phyloP scores from a whole-genome alignment of 2,797 vertebrate species.

The Betta splendens region DNA sequence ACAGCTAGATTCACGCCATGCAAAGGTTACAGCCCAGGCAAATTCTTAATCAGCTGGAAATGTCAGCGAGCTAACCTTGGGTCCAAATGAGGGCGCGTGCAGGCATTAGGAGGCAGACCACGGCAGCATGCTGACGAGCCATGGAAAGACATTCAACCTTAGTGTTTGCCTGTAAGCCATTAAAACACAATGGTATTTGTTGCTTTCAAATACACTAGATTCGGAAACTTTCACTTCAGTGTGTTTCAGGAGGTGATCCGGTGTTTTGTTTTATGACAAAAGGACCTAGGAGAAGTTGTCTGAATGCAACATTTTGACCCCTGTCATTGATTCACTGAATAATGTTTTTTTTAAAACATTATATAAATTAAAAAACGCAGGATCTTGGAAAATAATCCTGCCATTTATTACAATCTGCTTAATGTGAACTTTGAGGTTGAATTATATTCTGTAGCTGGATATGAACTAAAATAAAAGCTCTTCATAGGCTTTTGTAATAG shows the following conservation, averaged over 20 bases:
- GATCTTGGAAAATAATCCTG: no score
- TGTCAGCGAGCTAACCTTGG: conserved; percentile 75
- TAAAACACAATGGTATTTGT: neutral
- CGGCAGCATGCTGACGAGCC: conserved; percentile 49
- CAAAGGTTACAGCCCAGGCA: conserved; percentile 76
- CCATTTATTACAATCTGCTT: no score
- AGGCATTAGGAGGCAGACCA: conserved; percentile 52
- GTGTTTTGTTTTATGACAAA: no score
- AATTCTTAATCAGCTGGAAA: conserved; percentile 82
- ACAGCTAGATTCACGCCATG: conserved; percentile 65
- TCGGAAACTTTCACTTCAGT: neutral
- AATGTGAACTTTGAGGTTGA: no score
- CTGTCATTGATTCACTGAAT: neutral
- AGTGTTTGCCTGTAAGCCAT: conserved; percentile 16
- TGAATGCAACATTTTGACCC: no score
- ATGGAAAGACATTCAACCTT: conserved; percentile 25
- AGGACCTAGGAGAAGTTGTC: no score
- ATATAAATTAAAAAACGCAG: no score
- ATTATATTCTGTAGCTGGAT: no score
- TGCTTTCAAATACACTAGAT: neutral
- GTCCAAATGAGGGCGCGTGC: conserved; percentile 67
- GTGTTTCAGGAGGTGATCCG: neutral
- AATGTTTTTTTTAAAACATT: no score
- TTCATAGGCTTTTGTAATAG: no score
- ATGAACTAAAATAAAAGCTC: no score